Percentiles rank a stretch among this genome's conserved stretches.
Evolutionary conservation across 2,113 vertebrate genomes (phyloP).

Genomic region (Tragelaphus scriptus): DNA sequence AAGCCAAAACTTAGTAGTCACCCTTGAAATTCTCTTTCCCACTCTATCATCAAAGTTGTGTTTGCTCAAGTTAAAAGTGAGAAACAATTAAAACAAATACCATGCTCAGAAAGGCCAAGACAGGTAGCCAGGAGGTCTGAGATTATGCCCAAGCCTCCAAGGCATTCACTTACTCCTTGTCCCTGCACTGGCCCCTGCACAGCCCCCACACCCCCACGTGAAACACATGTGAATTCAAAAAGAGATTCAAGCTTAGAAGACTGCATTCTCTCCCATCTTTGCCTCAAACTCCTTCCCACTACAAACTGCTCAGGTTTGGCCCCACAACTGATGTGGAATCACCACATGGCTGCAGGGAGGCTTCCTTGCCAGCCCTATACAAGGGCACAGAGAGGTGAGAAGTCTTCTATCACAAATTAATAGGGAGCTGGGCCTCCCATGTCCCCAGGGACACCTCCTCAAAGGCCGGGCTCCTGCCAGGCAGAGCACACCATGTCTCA

Average conservation of each 20-base stretch:
- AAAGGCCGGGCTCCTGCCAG: background rate
- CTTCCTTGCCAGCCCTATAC: background rate
- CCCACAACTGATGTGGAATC: background rate
- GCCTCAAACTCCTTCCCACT: background rate
- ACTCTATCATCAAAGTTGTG: background rate
- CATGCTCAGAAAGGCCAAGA: background rate
- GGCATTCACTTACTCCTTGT: background rate
- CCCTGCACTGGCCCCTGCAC: background rate
- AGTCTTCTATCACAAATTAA: background rate
- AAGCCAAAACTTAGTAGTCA: background rate
- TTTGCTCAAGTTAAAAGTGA: background rate
- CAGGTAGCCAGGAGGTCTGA: background rate
- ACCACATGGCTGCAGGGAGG: background rate
- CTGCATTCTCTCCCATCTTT: background rate
- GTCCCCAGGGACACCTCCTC: background rate
- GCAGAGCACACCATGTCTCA: background rate
- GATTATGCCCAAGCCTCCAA: background rate
- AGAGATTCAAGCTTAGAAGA: background rate
- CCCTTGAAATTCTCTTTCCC: background rate
- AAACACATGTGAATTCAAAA: background rate
- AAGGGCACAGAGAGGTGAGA: background rate
- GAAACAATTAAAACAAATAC: background rate
- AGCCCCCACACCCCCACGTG: background rate
- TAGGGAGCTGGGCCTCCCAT: background rate
- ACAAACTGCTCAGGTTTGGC: background rate